Evolutionary conservation across 2,888 invertebrate genomes (phyloP), one percentile per base, ranked within the genome.

Genomic region (Xestia xanthographa): DNA sequence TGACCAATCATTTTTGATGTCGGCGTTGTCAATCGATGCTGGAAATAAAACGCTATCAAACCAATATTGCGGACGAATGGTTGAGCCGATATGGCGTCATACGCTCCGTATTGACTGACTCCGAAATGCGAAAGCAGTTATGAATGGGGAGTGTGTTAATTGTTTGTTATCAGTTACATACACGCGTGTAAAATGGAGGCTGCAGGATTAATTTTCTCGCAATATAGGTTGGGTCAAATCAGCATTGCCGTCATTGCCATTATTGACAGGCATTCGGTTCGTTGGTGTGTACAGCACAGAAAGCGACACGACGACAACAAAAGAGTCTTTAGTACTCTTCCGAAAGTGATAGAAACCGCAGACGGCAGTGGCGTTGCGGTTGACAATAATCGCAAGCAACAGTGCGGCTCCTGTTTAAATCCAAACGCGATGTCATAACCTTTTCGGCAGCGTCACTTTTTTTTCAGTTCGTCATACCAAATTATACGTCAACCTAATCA

Each of bases 1-100:
- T 86, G 76, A 74, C 68, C 84, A 81, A 82, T 81, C 76, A 75
- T 81, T 75, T 71, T 75, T 75, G 69, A 79, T 85, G 70, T 81
- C 67, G 63, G 72, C 50, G 86, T 79, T 80, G 73, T 77, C 77
- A 75, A 68, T 83, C 68, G 71, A 72, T 77, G 71, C 77, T 79
- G 73, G 72, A 80, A 86, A 87, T 86, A 79, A 81, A 86, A 86
- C 77, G 72, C 70, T 83, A 86, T 81, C 84, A 78, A 75, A 80
- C 77, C 88, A 86, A 87, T 86, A 83, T 77, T 83, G 86, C 81
- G 81, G 63, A 72, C 79, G 88, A 80, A 75, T 81, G 79, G 77
- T 62, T 77, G 71, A 70, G 75, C 75, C 69, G 73, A 86, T 87
- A 83, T 80, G 69, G 75, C 77, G 65, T 75, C 77, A 83, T 87